Evolutionary conservation across 1,140 invertebrate species (phyloP), one percentile per base, ranked within the genome.

Genomic region (Brachionus sp.): DNA sequence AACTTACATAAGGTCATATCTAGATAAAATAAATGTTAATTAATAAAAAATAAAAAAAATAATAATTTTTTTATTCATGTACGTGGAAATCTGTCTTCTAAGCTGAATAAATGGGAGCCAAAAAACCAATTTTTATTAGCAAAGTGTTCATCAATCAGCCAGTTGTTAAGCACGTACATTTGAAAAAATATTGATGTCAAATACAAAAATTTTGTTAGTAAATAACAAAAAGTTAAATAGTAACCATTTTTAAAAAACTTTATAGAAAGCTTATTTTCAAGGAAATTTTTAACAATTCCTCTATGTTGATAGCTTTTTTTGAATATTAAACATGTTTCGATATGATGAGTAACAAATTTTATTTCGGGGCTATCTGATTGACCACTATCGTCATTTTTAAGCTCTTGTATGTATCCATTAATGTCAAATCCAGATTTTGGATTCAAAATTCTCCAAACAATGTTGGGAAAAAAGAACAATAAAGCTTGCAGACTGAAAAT

Each of bases 391-490:
- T 78, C 75, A 23, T 78, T 78, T 78, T 50, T 78, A 0, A 78
- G 53, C 10, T 23, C 42, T 19, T 78, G 7, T 10, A 78, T 78
- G 25, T 78, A 78, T 6, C 53, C 53, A 13, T 78, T 78, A 5
- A 78, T 19, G 42, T 78, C 75, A 78, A 78, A 78, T 29, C 23
- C 23, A 46, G 37, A 53, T 7, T 53, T 78, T 39, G 25, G 50
- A 73, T 73, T 23, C 19, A 73, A 12, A 29, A 66, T 13, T 66
- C 62, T 66, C 84, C 84, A 84, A 4, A 84, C 35, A 3, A 84
- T 50, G 13, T 33, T 64, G 1, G 84, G 84, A 73, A 82, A 46
- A 83, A 77, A 66, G 75, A 84, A 84, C 37, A 84, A 42, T 7
- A 80, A 35, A 6, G 83, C 84, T 70, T 84, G 84, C 4, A 73